phyloP scores from a whole-genome alignment of 2,797 vertebrate genomes.

The Schizopygopsis pylzovi region DNA sequence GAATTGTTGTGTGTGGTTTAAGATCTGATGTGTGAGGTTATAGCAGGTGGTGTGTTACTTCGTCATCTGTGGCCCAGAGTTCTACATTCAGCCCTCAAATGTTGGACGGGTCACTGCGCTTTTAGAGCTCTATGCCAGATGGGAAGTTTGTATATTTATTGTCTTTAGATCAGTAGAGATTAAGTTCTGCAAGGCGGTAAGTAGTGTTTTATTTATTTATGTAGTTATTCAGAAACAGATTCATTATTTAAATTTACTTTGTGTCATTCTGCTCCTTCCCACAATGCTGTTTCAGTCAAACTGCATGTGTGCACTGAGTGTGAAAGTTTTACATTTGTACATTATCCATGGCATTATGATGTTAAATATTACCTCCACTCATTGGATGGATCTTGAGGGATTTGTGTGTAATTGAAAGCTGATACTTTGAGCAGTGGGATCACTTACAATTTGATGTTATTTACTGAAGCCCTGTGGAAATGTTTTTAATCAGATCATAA shows the following conservation, averaged over 20 bases:
- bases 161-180: constrained; percentile 8
- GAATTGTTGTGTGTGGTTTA: constrained; percentile 40
- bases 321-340: not conserved
- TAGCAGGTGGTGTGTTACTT: constrained; percentile 52
- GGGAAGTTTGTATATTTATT: constrained; percentile 9
- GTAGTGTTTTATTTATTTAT: constrained; percentile 5
- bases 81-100: constrained; percentile 52
- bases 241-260: not conserved
- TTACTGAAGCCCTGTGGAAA: not conserved
- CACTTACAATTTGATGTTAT: constrained; percentile 2
- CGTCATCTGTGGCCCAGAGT: constrained; percentile 59
- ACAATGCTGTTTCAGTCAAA: not conserved
- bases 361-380: constrained; percentile 12
- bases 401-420: constrained; percentile 26
- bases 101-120: constrained; percentile 49
- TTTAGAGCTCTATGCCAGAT: constrained; percentile 7
- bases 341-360: not conserved
- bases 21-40: constrained; percentile 43
- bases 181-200: not conserved
- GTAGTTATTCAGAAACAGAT: constrained; percentile 19
- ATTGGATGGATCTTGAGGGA: not conserved
- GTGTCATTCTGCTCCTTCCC: not conserved
- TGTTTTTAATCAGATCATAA: not conserved
- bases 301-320: not conserved
- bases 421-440: not conserved